Base-by-base conservation (phyloP, 1,140 invertebrate species). In the Zophobas atratus region DNA sequence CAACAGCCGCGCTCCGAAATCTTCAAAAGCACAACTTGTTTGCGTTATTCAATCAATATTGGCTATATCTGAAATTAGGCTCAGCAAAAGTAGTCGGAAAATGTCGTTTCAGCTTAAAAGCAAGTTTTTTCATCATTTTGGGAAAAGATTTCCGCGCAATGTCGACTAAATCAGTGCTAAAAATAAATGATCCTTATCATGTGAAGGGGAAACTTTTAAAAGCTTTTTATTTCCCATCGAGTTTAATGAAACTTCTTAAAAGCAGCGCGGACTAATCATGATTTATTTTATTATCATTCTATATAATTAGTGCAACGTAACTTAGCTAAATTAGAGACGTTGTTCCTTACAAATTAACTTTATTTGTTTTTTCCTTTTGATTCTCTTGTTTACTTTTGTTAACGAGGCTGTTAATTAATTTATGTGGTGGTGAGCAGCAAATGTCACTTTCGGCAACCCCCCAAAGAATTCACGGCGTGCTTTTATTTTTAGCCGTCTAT, bases 171-270 rank as follows among this genome's bases (percentile, higher is more conserved):
- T 67, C 60, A 67, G 60, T 67, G 38, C 60, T 67, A 67, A 67
- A 67, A 67, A 67, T 67, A 67, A 67, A 67, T 67, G 60, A 67
- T 67, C 60, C 60, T 67, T 67, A 67, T 67, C 60, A 67, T 67
- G 60, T 67, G 60, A 67, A 67, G 60, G 60, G 60, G 60, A 67
- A 67, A 67, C 60, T 67, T 67, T 67, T 67, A 67, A 67, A 67
- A 67, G 60, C 60, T 67, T 67, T 67, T 67, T 67, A 67, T 67
- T 67, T 67, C 60, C 60, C 60, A 67, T 67, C 60, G 38, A 67
- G 8, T 67, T 67, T 67, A 67, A 67, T 67, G 60, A 67, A 67
- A 67, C 60, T 67, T 67, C 60, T 67, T 67, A 67, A 67, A 67
- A 32, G 39, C 8, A 67, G 60, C 60, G 33, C 38, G 8, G 60